Base-by-base conservation (phyloP, 2,797 vertebrate species). In the Epinephelus awoara region DNA sequence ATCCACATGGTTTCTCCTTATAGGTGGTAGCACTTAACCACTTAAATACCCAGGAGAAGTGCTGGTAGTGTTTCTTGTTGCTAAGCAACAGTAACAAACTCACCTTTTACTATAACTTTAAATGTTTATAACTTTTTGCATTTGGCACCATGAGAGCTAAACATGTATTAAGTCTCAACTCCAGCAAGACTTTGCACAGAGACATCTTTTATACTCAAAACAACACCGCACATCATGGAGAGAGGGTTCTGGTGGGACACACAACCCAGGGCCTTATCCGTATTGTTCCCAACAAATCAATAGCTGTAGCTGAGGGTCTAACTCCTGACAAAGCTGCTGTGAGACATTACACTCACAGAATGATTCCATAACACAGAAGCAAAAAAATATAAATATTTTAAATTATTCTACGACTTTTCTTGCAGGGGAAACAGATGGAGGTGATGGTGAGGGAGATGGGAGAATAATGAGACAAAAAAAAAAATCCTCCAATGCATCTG, bases 81-180 rank as follows among this genome's bases (percentile, higher is more conserved):
- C 83, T 78, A 80, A 77, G 79, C 47, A 15, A 88, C 71, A 79
- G 80, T 66, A 72, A 44, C 14, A 65, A 77, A 80, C 77, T 84
- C 56, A 91, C 85, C 8, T 71, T 85, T 80, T 34, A 66, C 80
- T 79, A 52, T 89, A 82, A 79, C 38, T 68, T 84, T 47, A 83
- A 89, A 78, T 85, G 88, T 85, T 80, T 67, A 89, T 81, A 75
- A 76, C 54, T 83, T 86, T 80, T 65, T 67, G 40, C 52, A 63
- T 87, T 83, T 85, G 67, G 78, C 40, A 77, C 47, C 51, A 69
- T 56, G 46, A 50, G 59, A 78, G 50, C 65, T 47, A 57, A 83
- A 72, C 61, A 75, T 49, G 50, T 69, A 71, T 52, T 65, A 55
- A 79, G 29, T 77, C 47, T 38, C 38, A 50, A 59, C 65, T 76